These are phyloP conservation scores for Dryas iulia DNA, from an alignment of 1,140 invertebrate species.

Conservation along the genomic window DNA sequence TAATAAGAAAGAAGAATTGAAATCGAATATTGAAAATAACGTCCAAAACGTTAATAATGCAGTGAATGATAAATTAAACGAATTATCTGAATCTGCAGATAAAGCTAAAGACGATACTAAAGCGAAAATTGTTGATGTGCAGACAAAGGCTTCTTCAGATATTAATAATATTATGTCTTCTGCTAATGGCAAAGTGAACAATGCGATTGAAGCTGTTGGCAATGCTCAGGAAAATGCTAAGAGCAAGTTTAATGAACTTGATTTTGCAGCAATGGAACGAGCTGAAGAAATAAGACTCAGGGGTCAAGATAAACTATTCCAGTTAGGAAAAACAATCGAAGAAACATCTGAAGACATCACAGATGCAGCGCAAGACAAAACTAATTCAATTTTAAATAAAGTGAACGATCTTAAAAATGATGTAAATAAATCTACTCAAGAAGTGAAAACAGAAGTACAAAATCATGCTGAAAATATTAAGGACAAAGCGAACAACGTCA, in stretches of 20 bases:
- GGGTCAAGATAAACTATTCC: conserved; percentile 40
- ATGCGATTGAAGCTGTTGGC: conserved; percentile 38
- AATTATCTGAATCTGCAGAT: conserved; percentile 41
- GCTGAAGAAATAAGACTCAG: conserved; percentile 54
- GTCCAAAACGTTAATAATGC: conserved; percentile 37
- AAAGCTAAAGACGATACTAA: conserved; percentile 43
- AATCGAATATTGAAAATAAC: conserved; percentile 41
- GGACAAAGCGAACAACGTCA: conserved; percentile 35
- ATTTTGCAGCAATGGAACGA: conserved; percentile 63
- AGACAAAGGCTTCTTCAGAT: conserved; percentile 43
- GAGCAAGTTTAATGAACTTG: conserved; percentile 53
- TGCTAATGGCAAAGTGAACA: conserved; percentile 44
- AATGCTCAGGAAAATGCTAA: conserved; percentile 45
- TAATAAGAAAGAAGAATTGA: conserved; percentile 49
- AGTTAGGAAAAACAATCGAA: conserved; percentile 39
- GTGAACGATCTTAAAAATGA: conserved; percentile 39
- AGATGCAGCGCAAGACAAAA: conserved; percentile 36
- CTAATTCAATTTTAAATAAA: conserved; percentile 35
- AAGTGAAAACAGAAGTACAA: conserved; percentile 34
- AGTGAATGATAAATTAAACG: conserved; percentile 40
- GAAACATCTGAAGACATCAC: conserved; percentile 38
- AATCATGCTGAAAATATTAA: conserved; percentile 43
- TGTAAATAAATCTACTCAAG: conserved; percentile 41
- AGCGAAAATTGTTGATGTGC: conserved; percentile 39
- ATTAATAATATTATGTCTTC: conserved; percentile 50